Percentiles rank a stretch among this genome's conserved stretches.
These are phyloP conservation scores for Standfussiana lucernea DNA, from an alignment of 2,888 invertebrate species.

Conservation along the genomic window DNA sequence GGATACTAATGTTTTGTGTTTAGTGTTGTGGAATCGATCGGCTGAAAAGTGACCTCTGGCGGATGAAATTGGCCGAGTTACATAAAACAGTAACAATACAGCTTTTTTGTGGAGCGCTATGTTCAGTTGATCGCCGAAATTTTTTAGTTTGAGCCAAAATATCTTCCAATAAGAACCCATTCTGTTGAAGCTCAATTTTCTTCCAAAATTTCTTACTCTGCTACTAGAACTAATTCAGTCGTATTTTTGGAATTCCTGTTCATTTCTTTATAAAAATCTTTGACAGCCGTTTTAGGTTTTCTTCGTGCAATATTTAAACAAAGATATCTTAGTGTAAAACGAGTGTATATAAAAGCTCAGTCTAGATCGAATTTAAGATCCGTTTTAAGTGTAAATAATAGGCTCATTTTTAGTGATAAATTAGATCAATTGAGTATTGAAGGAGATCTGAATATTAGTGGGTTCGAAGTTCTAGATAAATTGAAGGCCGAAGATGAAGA, in stretches of 20 bases:
- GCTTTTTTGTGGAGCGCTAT: constrained; percentile 67
- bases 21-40: constrained; percentile 78
- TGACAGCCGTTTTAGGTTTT: constrained; percentile 52
- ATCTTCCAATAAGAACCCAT: constrained; percentile 76
- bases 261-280: constrained; percentile 20
- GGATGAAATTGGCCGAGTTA: constrained; percentile 72
- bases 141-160: constrained; percentile 59
- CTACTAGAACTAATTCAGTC: constrained; percentile 32
- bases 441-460: constrained; percentile 2
- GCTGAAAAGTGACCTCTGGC: constrained; percentile 82
- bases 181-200: constrained; percentile 62
- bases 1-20: constrained; percentile 69
- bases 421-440: constrained; percentile 34
- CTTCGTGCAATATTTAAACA: constrained; percentile 71
- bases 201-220: constrained; percentile 55
- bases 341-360: constrained; percentile 65
- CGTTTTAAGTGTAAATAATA: constrained; percentile 62
- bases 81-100: constrained; percentile 69
- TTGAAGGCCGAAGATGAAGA: constrained; percentile 32
- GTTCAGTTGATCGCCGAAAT: constrained; percentile 61
- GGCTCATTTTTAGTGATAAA: constrained; percentile 54
- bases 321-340: constrained; percentile 63
- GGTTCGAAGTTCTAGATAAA: constrained; percentile 12
- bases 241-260: constrained; percentile 14
- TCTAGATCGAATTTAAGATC: constrained; percentile 53